phyloP scores from a whole-genome alignment of 2,113 vertebrate genomes.

The Zapus hudsonius region DNA sequence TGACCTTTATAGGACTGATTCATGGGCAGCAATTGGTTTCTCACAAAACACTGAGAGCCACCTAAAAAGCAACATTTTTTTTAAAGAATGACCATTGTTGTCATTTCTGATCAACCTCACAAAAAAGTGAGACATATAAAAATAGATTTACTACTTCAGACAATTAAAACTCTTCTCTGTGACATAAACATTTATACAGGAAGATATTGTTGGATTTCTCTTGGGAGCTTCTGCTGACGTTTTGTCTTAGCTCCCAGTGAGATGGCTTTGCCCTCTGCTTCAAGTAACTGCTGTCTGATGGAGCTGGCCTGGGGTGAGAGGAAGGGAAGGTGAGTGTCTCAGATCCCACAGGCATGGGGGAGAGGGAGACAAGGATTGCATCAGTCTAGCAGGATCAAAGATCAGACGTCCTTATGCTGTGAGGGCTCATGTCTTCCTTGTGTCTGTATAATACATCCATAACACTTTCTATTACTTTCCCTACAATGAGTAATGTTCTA shows the following conservation, averaged over 20 bases:
- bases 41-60: neutral
- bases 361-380: neutral
- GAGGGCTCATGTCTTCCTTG: neutral
- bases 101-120: neutral
- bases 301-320: neutral
- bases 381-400: neutral
- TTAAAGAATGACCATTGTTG: neutral
- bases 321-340: neutral
- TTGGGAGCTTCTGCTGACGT: neutral
- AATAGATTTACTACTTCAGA: slow-evolving; percentile 16
- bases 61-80: neutral
- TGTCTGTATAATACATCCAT: neutral
- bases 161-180: neutral
- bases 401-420: neutral
- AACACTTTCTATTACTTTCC: neutral
- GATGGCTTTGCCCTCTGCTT: neutral
- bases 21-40: neutral
- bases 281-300: neutral
- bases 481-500: neutral
- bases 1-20: slow-evolving; percentile 33
- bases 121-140: neutral
- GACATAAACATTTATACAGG: neutral
- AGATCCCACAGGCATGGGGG: neutral
- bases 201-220: neutral
- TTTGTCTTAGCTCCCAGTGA: neutral